Conservation (phyloP, 1,140 invertebrate species). For the Nixonia krombeini region DNA sequence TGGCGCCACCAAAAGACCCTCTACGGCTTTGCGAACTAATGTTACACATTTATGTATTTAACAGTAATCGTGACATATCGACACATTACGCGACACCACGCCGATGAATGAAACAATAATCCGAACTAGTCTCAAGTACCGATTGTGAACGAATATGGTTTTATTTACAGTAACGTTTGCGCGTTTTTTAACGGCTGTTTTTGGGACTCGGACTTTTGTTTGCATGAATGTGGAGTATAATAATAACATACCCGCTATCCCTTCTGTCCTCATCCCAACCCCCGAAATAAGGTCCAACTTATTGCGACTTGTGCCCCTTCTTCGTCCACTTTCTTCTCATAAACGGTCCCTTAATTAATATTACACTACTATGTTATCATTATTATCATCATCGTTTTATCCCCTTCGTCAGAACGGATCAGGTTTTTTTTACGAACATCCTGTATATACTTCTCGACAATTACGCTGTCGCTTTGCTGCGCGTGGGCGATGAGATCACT, state of each 20-base stretch:
- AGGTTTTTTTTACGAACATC: slow-evolving; percentile 55
- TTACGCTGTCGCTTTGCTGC: slow-evolving; percentile 5
- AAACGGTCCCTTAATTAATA: too few species aligned
- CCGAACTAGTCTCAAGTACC: slow-evolving; percentile 24
- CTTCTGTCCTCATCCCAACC: too few species aligned
- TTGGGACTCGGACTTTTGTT: not conserved
- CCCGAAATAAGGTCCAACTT: not conserved
- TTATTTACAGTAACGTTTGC: slow-evolving; percentile 48
- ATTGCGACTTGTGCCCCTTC: not conserved
- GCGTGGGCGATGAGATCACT: too few species aligned
- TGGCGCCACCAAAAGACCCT: slow-evolving; percentile 17
- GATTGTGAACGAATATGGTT: slow-evolving; percentile 24
- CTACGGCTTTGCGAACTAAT: slow-evolving; percentile 12
- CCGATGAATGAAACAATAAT: slow-evolving; percentile 36
- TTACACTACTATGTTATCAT: too few species aligned
- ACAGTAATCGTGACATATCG: slow-evolving; percentile 20
- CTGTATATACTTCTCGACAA: slow-evolving; percentile 23
- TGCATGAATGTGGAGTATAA: too few species aligned
- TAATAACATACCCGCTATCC: too few species aligned
- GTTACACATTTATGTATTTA: slow-evolving; percentile 27
- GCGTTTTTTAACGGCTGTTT: slow-evolving; percentile 25
- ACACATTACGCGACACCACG: slow-evolving; percentile 33
- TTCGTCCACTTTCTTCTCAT: not conserved
- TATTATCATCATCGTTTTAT: slow-evolving; percentile 1
- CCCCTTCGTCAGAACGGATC: slow-evolving; percentile 49